A percentile compares a stretch with the other conserved stretches of the same genome.
Conservation (phyloP, 2,113 vertebrate genomes). For the Saccopteryx leptura region DNA sequence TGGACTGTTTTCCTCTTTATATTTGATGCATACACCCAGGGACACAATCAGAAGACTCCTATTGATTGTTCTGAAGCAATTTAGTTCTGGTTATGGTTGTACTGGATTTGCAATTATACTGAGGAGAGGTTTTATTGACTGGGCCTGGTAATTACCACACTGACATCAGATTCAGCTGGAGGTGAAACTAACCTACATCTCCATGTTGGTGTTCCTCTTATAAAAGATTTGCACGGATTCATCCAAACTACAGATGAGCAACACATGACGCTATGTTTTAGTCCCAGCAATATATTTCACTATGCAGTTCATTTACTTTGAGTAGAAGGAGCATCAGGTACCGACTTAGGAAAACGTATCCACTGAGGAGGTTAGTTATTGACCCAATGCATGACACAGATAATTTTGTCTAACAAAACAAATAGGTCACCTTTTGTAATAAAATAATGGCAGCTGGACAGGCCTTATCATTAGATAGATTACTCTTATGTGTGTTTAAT, state of each 20-base stretch:
- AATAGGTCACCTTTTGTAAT: slow-evolving; percentile 56
- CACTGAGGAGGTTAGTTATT: slow-evolving; percentile 57
- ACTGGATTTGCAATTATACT: slow-evolving; percentile 92
- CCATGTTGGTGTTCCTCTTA: slow-evolving; percentile 81
- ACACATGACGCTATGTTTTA: not conserved
- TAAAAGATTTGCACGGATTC: slow-evolving; percentile 70
- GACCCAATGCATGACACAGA: not conserved
- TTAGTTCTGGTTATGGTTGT: slow-evolving; percentile 91
- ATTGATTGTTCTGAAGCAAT: slow-evolving; percentile 92
- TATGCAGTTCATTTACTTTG: slow-evolving; percentile 47
- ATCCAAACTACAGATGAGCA: slow-evolving; percentile 63
- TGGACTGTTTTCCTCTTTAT: slow-evolving; percentile 88
- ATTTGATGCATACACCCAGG: slow-evolving; percentile 85
- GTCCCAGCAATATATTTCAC: slow-evolving; percentile 53
- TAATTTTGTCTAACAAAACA: slow-evolving; percentile 51
- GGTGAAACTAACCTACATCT: slow-evolving; percentile 84
- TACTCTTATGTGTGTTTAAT: slow-evolving; percentile 45
- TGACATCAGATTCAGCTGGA: slow-evolving; percentile 87
- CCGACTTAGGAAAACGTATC: slow-evolving; percentile 14
- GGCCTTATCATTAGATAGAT: slow-evolving; percentile 24
- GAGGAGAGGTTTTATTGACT: slow-evolving; percentile 91
- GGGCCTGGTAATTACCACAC: slow-evolving; percentile 88
- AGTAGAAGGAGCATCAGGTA: slow-evolving; percentile 29
- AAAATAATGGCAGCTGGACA: slow-evolving; percentile 57
- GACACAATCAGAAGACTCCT: slow-evolving; percentile 89